Evolutionary conservation across 1,140 invertebrate species (phyloP), one percentile per base, ranked within the genome.

Genomic region (Whitmania pigra): DNA sequence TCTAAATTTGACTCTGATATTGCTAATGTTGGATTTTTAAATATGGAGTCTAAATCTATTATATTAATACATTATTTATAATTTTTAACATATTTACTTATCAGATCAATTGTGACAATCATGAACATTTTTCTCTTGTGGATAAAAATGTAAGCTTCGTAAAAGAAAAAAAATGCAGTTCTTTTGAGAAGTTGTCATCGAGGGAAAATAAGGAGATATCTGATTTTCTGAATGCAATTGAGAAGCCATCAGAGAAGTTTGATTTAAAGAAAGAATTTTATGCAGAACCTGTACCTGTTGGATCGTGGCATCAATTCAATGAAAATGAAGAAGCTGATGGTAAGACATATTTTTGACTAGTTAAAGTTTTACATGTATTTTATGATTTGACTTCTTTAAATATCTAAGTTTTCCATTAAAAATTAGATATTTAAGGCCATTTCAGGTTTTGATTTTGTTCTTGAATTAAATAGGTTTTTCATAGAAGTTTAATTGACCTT

Each of bases 211-310:
- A 63, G 57, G 57, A 63, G 11, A 63, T 63, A 63, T 63, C 57
- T n/a, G 11, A 63, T n/a, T 63, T 63, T 63, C 29, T 63, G 57
- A 63, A 31, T 63, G 57, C 57, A 6, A 63, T 63, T 63, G 22
- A 31, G 6, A 22, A 63, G 57, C 57, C 57, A 31, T 22, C 57
- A 25, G 57, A 63, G 29, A 63, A 63, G 29, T 63, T 63, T 17
- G 3, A 49, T 49, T 49, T 49, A 49, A 63, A 63, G 57, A 63
- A 63, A 13, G 57, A 63, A 25, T 63, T 63, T n/a, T 63, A 63
- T 63, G 57, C 57, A 25, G 57, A 63, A 63, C 57, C 57, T 22
- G 29, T 63, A n/a, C 57, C 20, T 11, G 11, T 31, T 25, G 29
- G 57, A 31, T 63, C 57, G 9, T 18, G 57, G 20, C 22, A 25